Evolutionary conservation across 2,113 vertebrate species (phyloP).

Genomic region (Planiliza haematocheilus): DNA sequence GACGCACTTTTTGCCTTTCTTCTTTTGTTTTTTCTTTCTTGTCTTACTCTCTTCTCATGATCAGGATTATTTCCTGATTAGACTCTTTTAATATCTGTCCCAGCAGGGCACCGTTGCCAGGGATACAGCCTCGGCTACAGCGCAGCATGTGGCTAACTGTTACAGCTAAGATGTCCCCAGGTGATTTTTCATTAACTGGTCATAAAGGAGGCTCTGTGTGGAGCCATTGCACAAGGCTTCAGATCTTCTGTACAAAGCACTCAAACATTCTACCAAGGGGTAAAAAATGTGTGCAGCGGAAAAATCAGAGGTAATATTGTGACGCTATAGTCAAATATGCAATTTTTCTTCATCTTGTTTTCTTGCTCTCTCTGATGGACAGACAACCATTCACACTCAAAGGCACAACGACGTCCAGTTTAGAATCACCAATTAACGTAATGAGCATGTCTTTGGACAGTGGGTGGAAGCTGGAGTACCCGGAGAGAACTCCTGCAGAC

Average conservation of each 20-base stretch:
- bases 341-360: background rate
- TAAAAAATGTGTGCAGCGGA: background rate
- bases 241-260: slow-evolving; percentile 34
- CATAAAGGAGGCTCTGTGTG: slow-evolving; percentile 65
- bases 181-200: slow-evolving; percentile 77
- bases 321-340: slow-evolving; percentile 5
- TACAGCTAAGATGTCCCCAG: slow-evolving; percentile 57
- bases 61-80: slow-evolving; percentile 68
- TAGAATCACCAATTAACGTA: too few species aligned
- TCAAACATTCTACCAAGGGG: slow-evolving; percentile 2
- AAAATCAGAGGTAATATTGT: background rate
- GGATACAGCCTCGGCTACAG: slow-evolving; percentile 60
- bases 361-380: too few species aligned
- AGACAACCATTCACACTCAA: too few species aligned
- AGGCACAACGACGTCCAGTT: too few species aligned
- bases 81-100: slow-evolving; percentile 72
- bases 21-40: slow-evolving; percentile 27
- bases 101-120: slow-evolving; percentile 59
- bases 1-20: slow-evolving; percentile 12
- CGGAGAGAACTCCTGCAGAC: too few species aligned
- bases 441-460: too few species aligned
- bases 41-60: slow-evolving; percentile 33
- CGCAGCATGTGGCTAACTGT: slow-evolving; percentile 71
- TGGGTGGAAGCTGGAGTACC: too few species aligned
- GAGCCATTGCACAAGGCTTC: slow-evolving; percentile 49